Percentiles rank a stretch among this genome's conserved stretches.
Evolutionary conservation across 2,888 invertebrate species (phyloP).

Genomic region (Trachelus stipa): DNA sequence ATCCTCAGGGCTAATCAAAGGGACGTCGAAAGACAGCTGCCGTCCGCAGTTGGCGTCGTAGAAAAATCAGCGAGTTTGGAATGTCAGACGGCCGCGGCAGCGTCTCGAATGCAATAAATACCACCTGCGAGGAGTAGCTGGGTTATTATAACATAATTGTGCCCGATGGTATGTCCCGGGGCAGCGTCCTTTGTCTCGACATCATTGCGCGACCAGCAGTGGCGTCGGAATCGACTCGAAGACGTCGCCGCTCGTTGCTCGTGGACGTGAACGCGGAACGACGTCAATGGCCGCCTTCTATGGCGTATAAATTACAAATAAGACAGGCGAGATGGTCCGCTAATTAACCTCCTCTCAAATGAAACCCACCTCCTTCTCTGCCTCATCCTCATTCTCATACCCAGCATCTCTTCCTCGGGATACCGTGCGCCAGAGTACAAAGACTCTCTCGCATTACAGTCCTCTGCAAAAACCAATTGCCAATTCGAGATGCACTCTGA

Average conservation of each 20-base stretch:
- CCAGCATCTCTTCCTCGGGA: too few species aligned
- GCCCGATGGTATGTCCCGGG: conserved; percentile 36
- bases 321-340: conserved; percentile 51
- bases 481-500: too few species aligned
- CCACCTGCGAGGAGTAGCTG: conserved; percentile 33
- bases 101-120: conserved; percentile 31
- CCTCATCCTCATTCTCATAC: too few species aligned
- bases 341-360: conserved; percentile 54
- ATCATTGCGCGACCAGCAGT: conserved; percentile 31
- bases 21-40: too few species aligned
- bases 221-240: conserved; percentile 1
- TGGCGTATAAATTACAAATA: conserved; percentile 52
- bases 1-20: too few species aligned
- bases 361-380: conserved; percentile 34
- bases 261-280: conserved; percentile 25
- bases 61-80: not conserved
- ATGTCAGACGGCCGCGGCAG: not conserved
- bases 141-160: conserved; percentile 51
- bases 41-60: not conserved
- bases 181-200: conserved; percentile 36
- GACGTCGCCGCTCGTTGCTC: not conserved
- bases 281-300: conserved; percentile 42
- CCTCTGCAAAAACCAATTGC: too few species aligned
- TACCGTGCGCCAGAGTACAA: too few species aligned
- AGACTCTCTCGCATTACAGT: too few species aligned